Percentiles rank a stretch among this genome's conserved stretches.
These are phyloP conservation scores for Melanotus villosus DNA, from an alignment of 2,888 invertebrate species.

Conservation along the genomic window DNA sequence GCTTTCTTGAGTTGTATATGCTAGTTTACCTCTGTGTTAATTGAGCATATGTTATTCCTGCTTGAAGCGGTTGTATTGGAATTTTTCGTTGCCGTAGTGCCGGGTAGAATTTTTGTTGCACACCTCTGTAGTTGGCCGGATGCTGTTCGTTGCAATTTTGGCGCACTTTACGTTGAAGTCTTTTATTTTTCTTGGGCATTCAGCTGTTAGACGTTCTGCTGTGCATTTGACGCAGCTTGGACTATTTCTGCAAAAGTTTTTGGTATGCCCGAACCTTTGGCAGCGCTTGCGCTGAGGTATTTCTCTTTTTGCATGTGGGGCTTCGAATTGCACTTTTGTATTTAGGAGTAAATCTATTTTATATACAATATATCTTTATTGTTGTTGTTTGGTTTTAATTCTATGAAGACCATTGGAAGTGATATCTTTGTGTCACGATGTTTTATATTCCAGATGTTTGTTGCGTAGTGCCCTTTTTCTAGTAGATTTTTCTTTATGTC, in stretches of 20 bases:
- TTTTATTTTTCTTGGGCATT: conserved; percentile 21
- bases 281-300: background rate
- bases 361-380: conserved; percentile 11
- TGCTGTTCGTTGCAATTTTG: conserved; percentile 32
- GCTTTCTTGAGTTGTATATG: conserved; percentile 11
- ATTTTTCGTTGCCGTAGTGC: conserved; percentile 9
- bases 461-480: conserved; percentile 9
- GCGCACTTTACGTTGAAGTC: conserved; percentile 25
- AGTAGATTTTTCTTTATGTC: conserved; percentile 1
- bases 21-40: conserved; percentile 16
- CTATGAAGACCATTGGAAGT: conserved; percentile 2
- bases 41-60: conserved; percentile 22
- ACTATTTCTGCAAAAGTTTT: too few species aligned
- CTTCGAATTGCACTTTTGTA: conserved; percentile 20
- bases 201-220: too few species aligned
- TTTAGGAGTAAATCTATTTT: conserved; percentile 19
- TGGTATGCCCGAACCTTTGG: conserved; percentile 15
- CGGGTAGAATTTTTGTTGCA: conserved; percentile 25
- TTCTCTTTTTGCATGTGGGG: background rate
- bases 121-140: conserved; percentile 28
- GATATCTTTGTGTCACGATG: conserved; percentile 12
- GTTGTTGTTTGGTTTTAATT: conserved; percentile 14
- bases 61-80: conserved; percentile 16
- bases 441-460: conserved; percentile 21
- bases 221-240: too few species aligned